These are phyloP conservation scores for Drosophila repleta DNA, from an alignment of 1,140 invertebrate species.

Conservation along the genomic window DNA sequence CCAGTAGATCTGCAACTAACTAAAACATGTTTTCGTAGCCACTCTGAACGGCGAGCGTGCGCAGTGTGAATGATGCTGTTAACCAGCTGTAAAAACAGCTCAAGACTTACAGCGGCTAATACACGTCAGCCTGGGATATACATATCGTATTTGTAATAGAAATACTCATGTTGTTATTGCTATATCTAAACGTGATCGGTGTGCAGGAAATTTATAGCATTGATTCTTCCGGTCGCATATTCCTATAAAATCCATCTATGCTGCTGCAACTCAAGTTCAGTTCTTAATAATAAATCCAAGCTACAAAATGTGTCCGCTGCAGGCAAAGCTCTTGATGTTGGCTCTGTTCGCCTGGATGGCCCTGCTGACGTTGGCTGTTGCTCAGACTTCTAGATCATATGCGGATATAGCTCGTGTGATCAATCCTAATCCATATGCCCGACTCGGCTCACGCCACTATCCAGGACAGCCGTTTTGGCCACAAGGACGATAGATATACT, in stretches of 20 bases:
- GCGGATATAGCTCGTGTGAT: conserved; percentile 68
- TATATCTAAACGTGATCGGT: conserved; percentile 63
- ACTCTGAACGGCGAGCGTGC: too few relatives aligned
- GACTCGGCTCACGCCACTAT: conserved; percentile 53
- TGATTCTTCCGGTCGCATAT: conserved; percentile 3
- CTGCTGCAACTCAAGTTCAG: conserved; percentile 37
- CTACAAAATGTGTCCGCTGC: conserved; percentile 44
- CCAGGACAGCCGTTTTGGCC: conserved; percentile 73
- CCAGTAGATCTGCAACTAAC: neutral
- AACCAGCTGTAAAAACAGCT: neutral
- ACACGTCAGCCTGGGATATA: neutral
- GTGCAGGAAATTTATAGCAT: conserved; percentile 22
- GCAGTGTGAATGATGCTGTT: too few relatives aligned
- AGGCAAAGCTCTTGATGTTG: conserved; percentile 30
- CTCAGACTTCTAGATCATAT: too few relatives aligned
- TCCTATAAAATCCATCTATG: conserved; percentile 38
- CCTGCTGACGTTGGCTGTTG: conserved; percentile 12
- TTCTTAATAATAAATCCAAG: conserved; percentile 27
- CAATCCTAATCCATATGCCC: conserved; percentile 69
- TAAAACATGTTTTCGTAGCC: neutral
- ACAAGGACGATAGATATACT: conserved; percentile 42
- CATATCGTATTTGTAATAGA: neutral
- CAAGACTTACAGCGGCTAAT: neutral
- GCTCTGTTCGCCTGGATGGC: conserved; percentile 37
- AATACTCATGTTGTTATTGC: conserved; percentile 7